Evolutionary conservation across 2,113 vertebrate species (phyloP), one percentile per base, ranked within the genome.

Genomic region (Phrynosoma platyrhinos): DNA sequence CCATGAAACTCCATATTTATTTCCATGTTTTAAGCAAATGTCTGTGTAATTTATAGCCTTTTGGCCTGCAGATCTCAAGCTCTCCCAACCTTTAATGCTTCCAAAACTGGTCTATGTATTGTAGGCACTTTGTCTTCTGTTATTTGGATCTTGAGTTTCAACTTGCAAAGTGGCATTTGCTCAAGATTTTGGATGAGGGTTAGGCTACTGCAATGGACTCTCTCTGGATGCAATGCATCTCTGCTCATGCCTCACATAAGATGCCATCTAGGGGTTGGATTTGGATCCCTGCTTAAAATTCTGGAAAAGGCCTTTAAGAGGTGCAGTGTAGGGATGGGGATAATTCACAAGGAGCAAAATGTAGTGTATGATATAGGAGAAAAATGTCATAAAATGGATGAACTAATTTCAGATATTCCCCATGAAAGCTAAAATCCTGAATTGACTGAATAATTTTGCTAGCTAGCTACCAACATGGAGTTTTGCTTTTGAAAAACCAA

Each of bases 1-100:
- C 58, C 74, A 68, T 78, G 81, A 78, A 66, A 77, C n/a, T 52
- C 30, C 32, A 47, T 64, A 47, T 81, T 82, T 87, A 87, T 66
- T 40, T 82, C 21, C 82, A 30, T 66, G 12, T 74, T 87, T 75
- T 75, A 71, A 79, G 84, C 42, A 79, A 79, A 78, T 79, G 40
- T 53, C 40, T 79, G 30, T 86, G 62, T 68, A 79, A 25, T 86
- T 68, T 79, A 79, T 79, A 52, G 32, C 79, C 77, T 87, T 52
- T 47, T 76, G 62, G n/a, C 27, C 27, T 85, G 74, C 40, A 62
- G 36, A 85, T 78, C 78, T 85, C 36, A 9, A 64, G 18, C 21
- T 77, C 42, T 27, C 32, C 75, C 47, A 47, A 47, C 7, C 58
- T 74, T 10, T 36, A 23, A 78, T n/a, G n/a, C 68, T 83, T n/a